These are phyloP conservation scores for Silurus meridionalis DNA, from an alignment of 2,113 vertebrate species.

Conservation along the genomic window DNA sequence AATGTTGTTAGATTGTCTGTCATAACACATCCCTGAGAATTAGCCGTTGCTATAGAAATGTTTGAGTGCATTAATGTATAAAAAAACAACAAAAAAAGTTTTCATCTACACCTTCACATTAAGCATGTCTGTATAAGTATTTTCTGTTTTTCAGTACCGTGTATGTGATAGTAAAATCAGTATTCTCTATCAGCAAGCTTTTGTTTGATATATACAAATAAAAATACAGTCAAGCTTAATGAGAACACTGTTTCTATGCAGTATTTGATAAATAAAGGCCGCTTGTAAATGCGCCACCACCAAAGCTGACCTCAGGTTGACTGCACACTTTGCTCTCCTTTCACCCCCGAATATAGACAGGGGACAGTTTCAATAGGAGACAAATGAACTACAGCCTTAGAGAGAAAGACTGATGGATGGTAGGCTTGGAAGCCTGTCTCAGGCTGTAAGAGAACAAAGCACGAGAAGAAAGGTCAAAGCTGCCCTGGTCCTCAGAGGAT, in stretches of 20 bases:
- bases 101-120: neutral
- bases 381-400: neutral
- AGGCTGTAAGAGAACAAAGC: constrained; percentile 12
- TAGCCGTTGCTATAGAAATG: neutral
- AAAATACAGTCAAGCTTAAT: neutral
- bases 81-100: no score
- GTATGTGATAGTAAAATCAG: no score
- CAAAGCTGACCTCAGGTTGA: neutral
- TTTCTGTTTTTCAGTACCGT: no score
- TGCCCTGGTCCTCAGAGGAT: constrained; percentile 44
- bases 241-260: neutral
- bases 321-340: neutral
- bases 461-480: constrained; percentile 33
- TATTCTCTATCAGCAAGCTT: no score
- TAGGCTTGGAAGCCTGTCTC: neutral
- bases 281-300: neutral
- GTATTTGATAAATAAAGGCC: neutral
- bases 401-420: neutral
- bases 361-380: constrained; percentile 9
- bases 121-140: no score
- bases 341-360: constrained; percentile 19
- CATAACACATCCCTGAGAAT: neutral
- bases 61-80: neutral
- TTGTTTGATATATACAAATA: neutral
- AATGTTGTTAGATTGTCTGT: neutral